Conservation (phyloP, 2,888 invertebrate genomes). For the Malacosoma neustria region DNA sequence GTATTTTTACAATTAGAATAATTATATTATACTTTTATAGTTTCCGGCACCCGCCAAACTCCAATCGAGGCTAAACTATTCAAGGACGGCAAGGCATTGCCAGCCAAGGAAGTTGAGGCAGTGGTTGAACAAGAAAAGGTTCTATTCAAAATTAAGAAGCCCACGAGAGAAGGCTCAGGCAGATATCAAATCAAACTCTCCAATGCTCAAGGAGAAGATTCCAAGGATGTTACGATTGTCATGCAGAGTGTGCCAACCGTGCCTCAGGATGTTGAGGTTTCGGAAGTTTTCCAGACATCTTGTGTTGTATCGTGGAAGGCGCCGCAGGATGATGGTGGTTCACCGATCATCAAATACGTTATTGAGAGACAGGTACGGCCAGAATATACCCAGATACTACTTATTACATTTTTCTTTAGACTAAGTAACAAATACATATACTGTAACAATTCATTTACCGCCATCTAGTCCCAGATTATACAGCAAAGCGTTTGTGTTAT, state of each 20-base stretch:
- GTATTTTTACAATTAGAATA: no score
- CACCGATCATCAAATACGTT: conserved; percentile 88
- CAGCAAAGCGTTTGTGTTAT: no score
- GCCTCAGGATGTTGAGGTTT: conserved; percentile 89
- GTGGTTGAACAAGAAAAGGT: conserved; percentile 94
- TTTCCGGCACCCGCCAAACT: conserved; percentile 90
- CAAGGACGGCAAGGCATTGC: conserved; percentile 92
- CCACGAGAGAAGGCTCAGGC: conserved; percentile 89
- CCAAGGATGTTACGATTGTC: conserved; percentile 86
- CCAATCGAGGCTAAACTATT: conserved; percentile 92
- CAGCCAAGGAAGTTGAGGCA: conserved; percentile 91
- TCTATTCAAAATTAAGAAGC: conserved; percentile 93
- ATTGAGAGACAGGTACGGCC: conserved; percentile 83
- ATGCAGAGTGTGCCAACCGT: conserved; percentile 93
- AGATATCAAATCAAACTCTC: conserved; percentile 93
- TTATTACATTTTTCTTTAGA: no score
- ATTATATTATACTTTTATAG: conserved; percentile 54
- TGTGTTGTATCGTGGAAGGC: conserved; percentile 92
- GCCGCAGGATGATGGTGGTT: conserved; percentile 91
- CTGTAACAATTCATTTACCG: no score
- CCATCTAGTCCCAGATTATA: no score
- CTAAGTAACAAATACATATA: no score
- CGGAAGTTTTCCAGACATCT: conserved; percentile 90
- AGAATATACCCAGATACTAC: neutral
- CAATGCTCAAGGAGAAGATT: conserved; percentile 95